Percentiles rank a stretch among this genome's conserved stretches.
These are phyloP conservation scores for Mormoops blainvillei DNA, from an alignment of 2,113 vertebrate genomes.

Conservation along the genomic window DNA sequence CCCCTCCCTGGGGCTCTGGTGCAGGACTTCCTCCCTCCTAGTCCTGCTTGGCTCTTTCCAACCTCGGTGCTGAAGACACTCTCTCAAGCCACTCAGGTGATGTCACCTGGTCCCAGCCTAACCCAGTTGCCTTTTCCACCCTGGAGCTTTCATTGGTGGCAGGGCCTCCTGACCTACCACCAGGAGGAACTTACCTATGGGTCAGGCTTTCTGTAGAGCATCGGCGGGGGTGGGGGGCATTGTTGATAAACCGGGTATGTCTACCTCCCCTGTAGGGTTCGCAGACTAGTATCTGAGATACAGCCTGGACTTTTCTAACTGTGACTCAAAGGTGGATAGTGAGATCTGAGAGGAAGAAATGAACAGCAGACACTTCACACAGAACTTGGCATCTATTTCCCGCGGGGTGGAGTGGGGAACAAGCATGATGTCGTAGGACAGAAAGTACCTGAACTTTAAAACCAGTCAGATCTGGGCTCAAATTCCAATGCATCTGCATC, in stretches of 20 bases:
- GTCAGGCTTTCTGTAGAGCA: not conserved
- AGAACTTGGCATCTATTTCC: not conserved
- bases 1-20: not conserved
- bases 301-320: not conserved
- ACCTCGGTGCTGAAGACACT: not conserved
- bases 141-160: not conserved
- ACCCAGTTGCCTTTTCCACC: not conserved
- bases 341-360: not conserved
- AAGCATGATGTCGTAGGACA: not conserved
- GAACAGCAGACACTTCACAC: not conserved
- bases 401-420: not conserved
- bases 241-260: not conserved
- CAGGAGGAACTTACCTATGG: rapidly evolving
- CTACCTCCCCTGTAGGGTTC: rapidly evolving
- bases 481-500: not conserved
- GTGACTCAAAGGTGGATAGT: not conserved
- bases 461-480: not conserved
- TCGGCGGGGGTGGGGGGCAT: too few species aligned
- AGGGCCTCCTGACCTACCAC: not conserved
- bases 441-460: not conserved
- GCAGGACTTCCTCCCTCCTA: not conserved
- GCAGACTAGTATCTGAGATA: not conserved
- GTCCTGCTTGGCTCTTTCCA: not conserved
- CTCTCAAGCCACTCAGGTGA: not conserved
- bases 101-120: not conserved